A percentile compares a stretch with the other conserved stretches of the same genome.
Conservation (phyloP, 2,888 invertebrate genomes). For the Pristionchus arcanus region DNA sequence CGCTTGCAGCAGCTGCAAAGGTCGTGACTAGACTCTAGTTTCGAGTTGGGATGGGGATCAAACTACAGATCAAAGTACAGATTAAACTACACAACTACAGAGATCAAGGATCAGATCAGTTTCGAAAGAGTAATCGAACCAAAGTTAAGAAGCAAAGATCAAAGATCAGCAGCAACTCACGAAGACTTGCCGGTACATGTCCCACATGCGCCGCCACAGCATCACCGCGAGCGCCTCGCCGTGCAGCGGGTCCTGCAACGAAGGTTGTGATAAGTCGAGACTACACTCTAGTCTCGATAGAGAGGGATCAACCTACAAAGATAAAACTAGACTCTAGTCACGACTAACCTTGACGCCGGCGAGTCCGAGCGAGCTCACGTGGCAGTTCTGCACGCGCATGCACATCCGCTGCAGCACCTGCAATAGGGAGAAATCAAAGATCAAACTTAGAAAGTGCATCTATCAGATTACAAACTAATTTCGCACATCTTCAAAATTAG, state of each 20-base stretch:
- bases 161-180: not conserved
- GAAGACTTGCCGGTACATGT: conserved; percentile 36
- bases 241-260: conserved; percentile 23
- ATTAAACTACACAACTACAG: not conserved
- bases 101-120: not conserved
- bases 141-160: not conserved
- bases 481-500: no score
- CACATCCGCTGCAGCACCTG: conserved; percentile 42
- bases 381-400: not conserved
- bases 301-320: not conserved
- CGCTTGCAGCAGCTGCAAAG: not conserved
- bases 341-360: not conserved
- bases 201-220: conserved; percentile 48
- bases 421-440: not conserved
- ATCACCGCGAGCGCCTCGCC: conserved; percentile 27
- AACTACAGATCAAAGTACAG: no score
- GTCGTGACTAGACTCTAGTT: not conserved
- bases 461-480: not conserved
- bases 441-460: not conserved
- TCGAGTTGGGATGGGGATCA: not conserved
- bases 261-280: not conserved
- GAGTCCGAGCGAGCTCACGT: not conserved
- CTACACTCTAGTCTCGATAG: not conserved
- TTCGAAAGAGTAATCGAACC: not conserved
- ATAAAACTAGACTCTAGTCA: not conserved